These are phyloP conservation scores for Dasyornis broadbenti DNA, from an alignment of 2,113 vertebrate genomes.

Conservation along the genomic window DNA sequence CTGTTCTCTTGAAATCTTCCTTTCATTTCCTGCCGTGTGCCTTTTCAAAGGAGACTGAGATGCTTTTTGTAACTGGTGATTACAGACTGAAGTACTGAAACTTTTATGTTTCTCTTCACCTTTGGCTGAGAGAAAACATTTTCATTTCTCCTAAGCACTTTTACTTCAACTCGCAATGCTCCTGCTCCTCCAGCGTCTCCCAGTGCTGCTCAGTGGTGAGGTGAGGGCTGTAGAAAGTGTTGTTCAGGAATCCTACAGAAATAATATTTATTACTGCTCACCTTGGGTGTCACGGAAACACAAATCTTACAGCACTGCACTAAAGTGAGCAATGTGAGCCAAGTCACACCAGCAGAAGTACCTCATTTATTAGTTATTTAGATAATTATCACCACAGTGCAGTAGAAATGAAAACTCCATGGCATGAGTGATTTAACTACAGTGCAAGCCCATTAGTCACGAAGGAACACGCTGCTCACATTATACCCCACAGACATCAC, in stretches of 20 bases:
- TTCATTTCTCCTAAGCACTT: background rate
- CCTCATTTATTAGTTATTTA: conserved; percentile 25
- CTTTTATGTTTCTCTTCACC: background rate
- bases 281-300: background rate
- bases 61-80: background rate
- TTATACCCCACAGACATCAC: background rate
- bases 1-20: background rate
- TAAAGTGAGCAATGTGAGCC: background rate
- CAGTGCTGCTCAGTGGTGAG: background rate
- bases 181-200: background rate
- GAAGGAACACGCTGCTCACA: background rate
- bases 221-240: background rate
- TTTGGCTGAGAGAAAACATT: background rate
- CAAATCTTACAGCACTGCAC: background rate
- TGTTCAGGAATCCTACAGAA: background rate
- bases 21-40: background rate
- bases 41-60: background rate
- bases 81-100: background rate
- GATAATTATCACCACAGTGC: conserved; percentile 4
- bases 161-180: background rate
- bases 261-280: background rate
- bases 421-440: conserved; percentile 45
- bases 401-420: conserved; percentile 1
- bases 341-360: background rate
- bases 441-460: conserved; percentile 5